Conservation (phyloP, 2,113 vertebrate species). For the Maylandia zebra region DNA sequence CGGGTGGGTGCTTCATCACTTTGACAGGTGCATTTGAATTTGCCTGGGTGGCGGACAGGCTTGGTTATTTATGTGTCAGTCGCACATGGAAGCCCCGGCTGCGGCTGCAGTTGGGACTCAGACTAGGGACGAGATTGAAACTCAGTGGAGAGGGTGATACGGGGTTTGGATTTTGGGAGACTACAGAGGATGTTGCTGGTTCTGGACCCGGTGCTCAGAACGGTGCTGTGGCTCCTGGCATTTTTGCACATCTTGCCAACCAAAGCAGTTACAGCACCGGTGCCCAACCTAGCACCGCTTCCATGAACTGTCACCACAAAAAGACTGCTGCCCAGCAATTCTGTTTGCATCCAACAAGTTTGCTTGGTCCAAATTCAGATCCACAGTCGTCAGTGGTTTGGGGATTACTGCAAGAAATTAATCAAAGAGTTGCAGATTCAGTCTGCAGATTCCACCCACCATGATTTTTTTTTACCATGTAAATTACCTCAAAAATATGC, state of each 20-base stretch:
- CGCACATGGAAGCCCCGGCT: slow-evolving; percentile 89
- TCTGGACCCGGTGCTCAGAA: not conserved
- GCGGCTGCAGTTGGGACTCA: slow-evolving; percentile 66
- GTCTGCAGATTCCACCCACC: not conserved
- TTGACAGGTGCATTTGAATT: slow-evolving; percentile 99
- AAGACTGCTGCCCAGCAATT: not conserved
- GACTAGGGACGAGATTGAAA: slow-evolving; percentile 50
- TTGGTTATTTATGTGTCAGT: slow-evolving; percentile 99
- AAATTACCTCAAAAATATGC: not conserved
- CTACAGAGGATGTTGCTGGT: slow-evolving; percentile 33
- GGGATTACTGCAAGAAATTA: not conserved
- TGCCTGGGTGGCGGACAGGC: slow-evolving; percentile 95
- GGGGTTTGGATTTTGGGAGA: not conserved
- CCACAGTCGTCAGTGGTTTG: not conserved
- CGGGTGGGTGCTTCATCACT: slow-evolving; percentile 99
- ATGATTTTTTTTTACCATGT: not conserved
- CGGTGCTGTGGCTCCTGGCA: not conserved
- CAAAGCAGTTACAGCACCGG: not conserved
- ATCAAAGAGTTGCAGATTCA: not conserved
- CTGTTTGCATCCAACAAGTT: not conserved
- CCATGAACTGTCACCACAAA: not conserved
- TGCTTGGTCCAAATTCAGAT: not conserved
- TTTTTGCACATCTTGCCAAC: not conserved
- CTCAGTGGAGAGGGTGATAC: not conserved
- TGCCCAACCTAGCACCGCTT: not conserved